A percentile compares a stretch with the other conserved stretches of the same genome.
phyloP scores from a whole-genome alignment of 2,888 invertebrate genomes.

The Eristalinus sepulchralis region DNA sequence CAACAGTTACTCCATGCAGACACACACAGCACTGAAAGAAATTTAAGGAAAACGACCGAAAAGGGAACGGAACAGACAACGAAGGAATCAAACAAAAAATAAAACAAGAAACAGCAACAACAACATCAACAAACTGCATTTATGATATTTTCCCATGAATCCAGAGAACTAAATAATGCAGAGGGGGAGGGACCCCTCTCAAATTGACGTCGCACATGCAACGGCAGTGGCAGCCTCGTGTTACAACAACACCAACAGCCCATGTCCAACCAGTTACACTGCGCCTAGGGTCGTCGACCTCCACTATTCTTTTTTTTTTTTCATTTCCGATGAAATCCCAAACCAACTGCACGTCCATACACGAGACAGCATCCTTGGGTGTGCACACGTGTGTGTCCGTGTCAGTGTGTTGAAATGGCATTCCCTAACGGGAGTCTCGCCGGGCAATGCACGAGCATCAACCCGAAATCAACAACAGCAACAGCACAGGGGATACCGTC shows the following conservation, averaged over 20 bases:
- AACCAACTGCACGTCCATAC: constrained; percentile 8
- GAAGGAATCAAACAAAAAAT: constrained; percentile 6
- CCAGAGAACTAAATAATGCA: constrained; percentile 40
- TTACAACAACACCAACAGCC: constrained; percentile 56
- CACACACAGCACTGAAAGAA: background rate
- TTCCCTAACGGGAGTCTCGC: constrained; percentile 51
- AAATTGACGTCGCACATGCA: constrained; percentile 36
- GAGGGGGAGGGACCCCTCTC: constrained; percentile 40
- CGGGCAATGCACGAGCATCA: constrained; percentile 10
- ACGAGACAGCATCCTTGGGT: constrained; percentile 12
- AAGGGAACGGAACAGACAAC: constrained; percentile 10
- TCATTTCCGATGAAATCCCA: constrained; percentile 9
- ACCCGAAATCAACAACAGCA: background rate
- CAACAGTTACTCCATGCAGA: constrained; percentile 38
- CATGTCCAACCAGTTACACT: constrained; percentile 23
- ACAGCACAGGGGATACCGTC: constrained; percentile 1
- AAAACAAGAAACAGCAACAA: constrained; percentile 20
- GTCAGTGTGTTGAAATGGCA: constrained; percentile 37
- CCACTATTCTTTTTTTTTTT: constrained; percentile 12
- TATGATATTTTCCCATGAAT: constrained; percentile 63
- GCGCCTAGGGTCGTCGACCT: constrained; percentile 42
- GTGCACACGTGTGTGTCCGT: constrained; percentile 10
- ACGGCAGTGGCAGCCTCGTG: constrained; percentile 30
- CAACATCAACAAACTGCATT: constrained; percentile 29
- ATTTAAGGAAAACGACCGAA: background rate